Conservation (phyloP, 2,888 invertebrate species). For the Notodonta dromedarius region DNA sequence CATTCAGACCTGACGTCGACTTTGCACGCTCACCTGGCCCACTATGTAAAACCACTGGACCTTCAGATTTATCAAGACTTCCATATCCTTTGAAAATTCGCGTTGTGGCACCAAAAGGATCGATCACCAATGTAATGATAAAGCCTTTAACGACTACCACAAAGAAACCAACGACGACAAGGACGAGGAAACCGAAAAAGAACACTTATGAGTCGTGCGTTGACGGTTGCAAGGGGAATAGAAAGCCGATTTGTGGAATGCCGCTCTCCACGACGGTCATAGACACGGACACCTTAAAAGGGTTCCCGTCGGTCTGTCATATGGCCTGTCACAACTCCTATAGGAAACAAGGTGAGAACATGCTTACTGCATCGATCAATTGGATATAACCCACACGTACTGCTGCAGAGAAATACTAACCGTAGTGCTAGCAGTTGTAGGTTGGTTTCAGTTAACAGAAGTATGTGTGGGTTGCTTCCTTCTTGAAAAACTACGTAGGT, state of each 20-base stretch:
- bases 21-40: not conserved
- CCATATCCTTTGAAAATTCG: constrained; percentile 55
- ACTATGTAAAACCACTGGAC: not conserved
- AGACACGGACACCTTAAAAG: constrained; percentile 67
- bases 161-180: constrained; percentile 47
- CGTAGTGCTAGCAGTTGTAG: too few relatives aligned
- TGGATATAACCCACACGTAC: too few relatives aligned
- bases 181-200: constrained; percentile 55
- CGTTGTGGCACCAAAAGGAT: constrained; percentile 64
- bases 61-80: not conserved
- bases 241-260: constrained; percentile 67
- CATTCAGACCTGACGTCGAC: constrained; percentile 7
- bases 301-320: constrained; percentile 76
- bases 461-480: too few relatives aligned
- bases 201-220: constrained; percentile 70
- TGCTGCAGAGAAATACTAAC: too few relatives aligned
- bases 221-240: constrained; percentile 61
- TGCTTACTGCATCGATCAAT: not conserved
- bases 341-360: constrained; percentile 67
- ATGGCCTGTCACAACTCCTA: constrained; percentile 79
- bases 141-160: constrained; percentile 54
- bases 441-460: too few relatives aligned
- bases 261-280: constrained; percentile 59
- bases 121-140: constrained; percentile 66
- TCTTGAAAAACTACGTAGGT: too few relatives aligned